phyloP scores from a whole-genome alignment of 1,140 invertebrate species.

The Ceratina japonica region DNA sequence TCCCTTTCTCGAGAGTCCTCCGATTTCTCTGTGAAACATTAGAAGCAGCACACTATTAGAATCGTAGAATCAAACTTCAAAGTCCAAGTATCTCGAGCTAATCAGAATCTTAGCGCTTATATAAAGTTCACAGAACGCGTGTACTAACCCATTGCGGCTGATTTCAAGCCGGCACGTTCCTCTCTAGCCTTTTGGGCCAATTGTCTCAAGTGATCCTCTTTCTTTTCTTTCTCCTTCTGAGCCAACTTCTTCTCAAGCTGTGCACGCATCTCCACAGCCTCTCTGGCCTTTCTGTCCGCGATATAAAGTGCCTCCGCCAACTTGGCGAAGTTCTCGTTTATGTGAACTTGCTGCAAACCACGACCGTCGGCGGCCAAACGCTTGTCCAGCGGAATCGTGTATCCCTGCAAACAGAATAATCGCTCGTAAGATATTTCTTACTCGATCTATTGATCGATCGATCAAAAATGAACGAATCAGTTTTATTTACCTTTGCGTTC shows the following conservation, averaged over 20 bases:
- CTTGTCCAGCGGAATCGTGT: slow-evolving; percentile 99
- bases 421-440: slow-evolving; percentile 2
- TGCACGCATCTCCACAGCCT: slow-evolving; percentile 97
- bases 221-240: slow-evolving; percentile 99
- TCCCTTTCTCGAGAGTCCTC: slow-evolving; percentile 94
- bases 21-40: slow-evolving; percentile 79
- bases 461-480: neutral
- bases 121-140: neutral
- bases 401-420: slow-evolving; percentile 83
- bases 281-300: slow-evolving; percentile 97
- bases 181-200: slow-evolving; percentile 97
- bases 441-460: too few species aligned
- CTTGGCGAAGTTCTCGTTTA: slow-evolving; percentile 99
- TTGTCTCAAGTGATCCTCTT: slow-evolving; percentile 95
- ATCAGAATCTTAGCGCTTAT: neutral
- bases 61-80: neutral
- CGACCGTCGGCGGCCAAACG: slow-evolving; percentile 98
- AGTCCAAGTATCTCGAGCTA: slow-evolving; percentile 3
- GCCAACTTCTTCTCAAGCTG: slow-evolving; percentile 98
- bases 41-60: slow-evolving; percentile 21
- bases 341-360: slow-evolving; percentile 97
- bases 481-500: slow-evolving; percentile 91
- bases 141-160: slow-evolving; percentile 64
- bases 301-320: slow-evolving; percentile 98
- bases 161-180: slow-evolving; percentile 92